Conservation (phyloP, 2,113 vertebrate species). For the Neolamprologus caudopunctatus region DNA sequence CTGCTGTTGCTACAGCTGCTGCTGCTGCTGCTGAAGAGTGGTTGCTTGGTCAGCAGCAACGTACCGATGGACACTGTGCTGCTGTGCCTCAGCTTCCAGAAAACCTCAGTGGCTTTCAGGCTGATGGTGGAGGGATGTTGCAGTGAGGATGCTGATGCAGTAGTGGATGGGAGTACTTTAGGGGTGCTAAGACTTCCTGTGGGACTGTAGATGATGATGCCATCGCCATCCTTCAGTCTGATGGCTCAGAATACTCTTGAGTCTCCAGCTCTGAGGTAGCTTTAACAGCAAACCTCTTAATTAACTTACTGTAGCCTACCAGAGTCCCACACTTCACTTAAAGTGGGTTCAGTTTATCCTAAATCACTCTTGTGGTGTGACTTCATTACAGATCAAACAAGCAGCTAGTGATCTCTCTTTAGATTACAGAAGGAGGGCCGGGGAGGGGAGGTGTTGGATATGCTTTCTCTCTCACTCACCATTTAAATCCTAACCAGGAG, state of each 20-base stretch:
- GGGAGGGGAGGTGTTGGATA: neutral
- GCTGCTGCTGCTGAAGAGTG: slow-evolving; percentile 35
- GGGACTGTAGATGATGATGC: neutral
- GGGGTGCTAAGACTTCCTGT: neutral
- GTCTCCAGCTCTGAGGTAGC: neutral
- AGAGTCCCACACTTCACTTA: neutral
- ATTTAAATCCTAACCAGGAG: slow-evolving; percentile 3
- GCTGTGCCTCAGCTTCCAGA: slow-evolving; percentile 1
- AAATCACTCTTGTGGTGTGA: neutral
- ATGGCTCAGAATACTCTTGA: neutral
- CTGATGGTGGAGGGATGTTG: slow-evolving; percentile 8
- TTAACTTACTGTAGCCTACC: neutral
- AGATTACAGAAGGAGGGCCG: neutral
- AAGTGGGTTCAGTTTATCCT: neutral
- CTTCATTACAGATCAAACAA: neutral
- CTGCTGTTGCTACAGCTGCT: neutral
- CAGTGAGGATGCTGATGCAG: neutral
- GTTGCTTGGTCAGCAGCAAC: slow-evolving; percentile 54
- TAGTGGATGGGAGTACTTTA: neutral
- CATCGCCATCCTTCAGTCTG: neutral
- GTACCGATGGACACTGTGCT: slow-evolving; percentile 26
- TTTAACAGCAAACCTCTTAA: neutral
- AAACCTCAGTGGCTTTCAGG: neutral
- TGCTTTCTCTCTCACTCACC: neutral
- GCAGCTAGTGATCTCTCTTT: neutral